These are phyloP conservation scores for Adelosebastes latens DNA, from an alignment of 2,797 vertebrate species.

Conservation along the genomic window DNA sequence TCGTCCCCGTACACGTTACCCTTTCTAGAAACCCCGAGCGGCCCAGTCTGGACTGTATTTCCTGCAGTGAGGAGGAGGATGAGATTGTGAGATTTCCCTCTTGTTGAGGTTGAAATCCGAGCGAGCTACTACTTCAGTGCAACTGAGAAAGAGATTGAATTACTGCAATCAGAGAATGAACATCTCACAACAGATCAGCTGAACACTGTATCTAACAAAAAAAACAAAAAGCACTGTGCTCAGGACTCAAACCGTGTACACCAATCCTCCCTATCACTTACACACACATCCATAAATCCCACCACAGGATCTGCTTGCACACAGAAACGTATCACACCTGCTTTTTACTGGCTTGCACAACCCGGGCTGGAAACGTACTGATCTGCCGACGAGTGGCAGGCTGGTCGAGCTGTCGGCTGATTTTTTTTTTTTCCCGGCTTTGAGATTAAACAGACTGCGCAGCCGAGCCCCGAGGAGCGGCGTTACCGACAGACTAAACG, in stretches of 20 bases:
- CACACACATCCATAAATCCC: constrained; percentile 36
- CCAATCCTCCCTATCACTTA: constrained; percentile 56
- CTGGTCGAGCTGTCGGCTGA: constrained; percentile 10
- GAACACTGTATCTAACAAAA: constrained; percentile 66
- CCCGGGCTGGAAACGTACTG: neutral
- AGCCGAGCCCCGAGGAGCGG: constrained; percentile 24
- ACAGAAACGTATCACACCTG: constrained; percentile 49
- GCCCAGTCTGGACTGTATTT: constrained; percentile 35
- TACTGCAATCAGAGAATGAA: constrained; percentile 63
- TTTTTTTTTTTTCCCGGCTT: constrained; percentile 24
- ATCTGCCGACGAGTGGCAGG: neutral
- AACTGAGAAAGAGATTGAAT: constrained; percentile 49
- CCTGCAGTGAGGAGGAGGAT: constrained; percentile 8
- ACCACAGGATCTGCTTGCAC: constrained; percentile 56
- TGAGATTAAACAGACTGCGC: constrained; percentile 40
- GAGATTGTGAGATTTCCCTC: constrained; percentile 22
- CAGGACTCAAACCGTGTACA: constrained; percentile 60
- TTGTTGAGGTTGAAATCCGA: constrained; percentile 19
- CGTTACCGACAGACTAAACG: constrained; percentile 17
- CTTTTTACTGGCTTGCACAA: constrained; percentile 58
- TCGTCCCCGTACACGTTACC: constrained; percentile 16
- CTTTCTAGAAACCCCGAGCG: constrained; percentile 9
- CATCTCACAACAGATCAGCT: constrained; percentile 46
- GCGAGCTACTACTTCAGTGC: constrained; percentile 47
- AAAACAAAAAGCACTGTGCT: constrained; percentile 26